A percentile compares a stretch with the other conserved stretches of the same genome.
Conservation (phyloP, 2,888 invertebrate species). For the Notocelia uddmanniana region DNA sequence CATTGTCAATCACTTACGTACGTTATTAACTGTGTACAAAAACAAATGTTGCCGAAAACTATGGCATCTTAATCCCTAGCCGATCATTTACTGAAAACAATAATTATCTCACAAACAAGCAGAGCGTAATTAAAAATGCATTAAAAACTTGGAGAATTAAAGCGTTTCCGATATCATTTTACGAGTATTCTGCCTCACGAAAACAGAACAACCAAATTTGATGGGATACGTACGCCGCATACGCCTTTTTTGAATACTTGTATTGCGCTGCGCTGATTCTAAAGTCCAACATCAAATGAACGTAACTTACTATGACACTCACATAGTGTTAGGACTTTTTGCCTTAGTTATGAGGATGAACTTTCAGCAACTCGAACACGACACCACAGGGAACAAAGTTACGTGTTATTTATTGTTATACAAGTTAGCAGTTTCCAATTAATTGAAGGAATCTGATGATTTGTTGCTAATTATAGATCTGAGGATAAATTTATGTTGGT, state of each 20-base stretch:
- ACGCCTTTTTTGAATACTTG: not conserved
- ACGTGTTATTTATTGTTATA: slow-evolving; percentile 36
- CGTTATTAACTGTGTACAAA: too few relatives aligned
- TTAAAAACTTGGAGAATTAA: slow-evolving; percentile 28
- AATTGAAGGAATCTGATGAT: slow-evolving; percentile 16
- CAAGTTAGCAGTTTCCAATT: slow-evolving; percentile 23
- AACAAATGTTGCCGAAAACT: not conserved
- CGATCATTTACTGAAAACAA: not conserved
- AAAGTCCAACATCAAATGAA: not conserved
- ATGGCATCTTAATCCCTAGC: not conserved
- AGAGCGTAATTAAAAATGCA: slow-evolving; percentile 24
- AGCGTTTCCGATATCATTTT: slow-evolving; percentile 29
- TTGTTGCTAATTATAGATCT: slow-evolving; percentile 6
- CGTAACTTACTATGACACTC: not conserved
- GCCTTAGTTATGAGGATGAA: slow-evolving; percentile 10
- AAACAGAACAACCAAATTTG: not conserved
- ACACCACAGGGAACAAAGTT: slow-evolving; percentile 31
- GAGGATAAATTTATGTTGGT: not conserved
- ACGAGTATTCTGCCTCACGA: not conserved
- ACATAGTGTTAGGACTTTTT: not conserved
- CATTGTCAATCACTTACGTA: too few relatives aligned
- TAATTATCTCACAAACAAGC: not conserved
- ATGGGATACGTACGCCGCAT: not conserved
- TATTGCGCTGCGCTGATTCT: slow-evolving; percentile 1
- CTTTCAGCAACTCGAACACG: slow-evolving; percentile 31